Percentiles rank a stretch among this genome's conserved stretches.
Conservation (phyloP, 1,140 invertebrate genomes). For the Drosophila parvula region DNA sequence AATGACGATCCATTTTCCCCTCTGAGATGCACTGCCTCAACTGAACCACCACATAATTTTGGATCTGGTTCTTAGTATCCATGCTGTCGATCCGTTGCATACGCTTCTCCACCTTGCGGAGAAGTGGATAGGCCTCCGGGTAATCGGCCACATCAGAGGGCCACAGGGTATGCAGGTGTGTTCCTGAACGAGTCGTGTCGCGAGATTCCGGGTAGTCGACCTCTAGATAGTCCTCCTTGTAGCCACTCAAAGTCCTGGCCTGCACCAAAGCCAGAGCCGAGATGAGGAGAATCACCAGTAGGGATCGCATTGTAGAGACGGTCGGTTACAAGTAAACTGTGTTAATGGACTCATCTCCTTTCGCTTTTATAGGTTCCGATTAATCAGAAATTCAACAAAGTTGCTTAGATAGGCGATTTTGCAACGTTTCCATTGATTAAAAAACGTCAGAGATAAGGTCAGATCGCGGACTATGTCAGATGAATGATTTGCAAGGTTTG, state of each 20-base stretch:
- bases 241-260: constrained; percentile 8
- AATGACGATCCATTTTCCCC: constrained; percentile 21
- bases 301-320: constrained; percentile 30
- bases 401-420: neutral
- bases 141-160: constrained; percentile 47
- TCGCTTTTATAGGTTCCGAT: constrained; percentile 17
- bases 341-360: no score
- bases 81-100: constrained; percentile 34
- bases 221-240: constrained; percentile 19
- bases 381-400: neutral
- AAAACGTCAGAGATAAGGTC: neutral
- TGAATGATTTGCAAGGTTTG: constrained; percentile 1
- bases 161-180: constrained; percentile 37
- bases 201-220: neutral
- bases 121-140: constrained; percentile 17
- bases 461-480: neutral
- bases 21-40: constrained; percentile 45
- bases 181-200: neutral
- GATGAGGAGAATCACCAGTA: constrained; percentile 26
- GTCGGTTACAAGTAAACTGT: neutral
- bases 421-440: neutral
- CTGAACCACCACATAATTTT: constrained; percentile 30
- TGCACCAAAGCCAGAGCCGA: constrained; percentile 23
- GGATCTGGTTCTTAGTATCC: constrained; percentile 17
- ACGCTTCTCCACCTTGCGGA: constrained; percentile 67